Conservation (phyloP, 2,888 invertebrate species). For the Carterocephalus palaemon region DNA sequence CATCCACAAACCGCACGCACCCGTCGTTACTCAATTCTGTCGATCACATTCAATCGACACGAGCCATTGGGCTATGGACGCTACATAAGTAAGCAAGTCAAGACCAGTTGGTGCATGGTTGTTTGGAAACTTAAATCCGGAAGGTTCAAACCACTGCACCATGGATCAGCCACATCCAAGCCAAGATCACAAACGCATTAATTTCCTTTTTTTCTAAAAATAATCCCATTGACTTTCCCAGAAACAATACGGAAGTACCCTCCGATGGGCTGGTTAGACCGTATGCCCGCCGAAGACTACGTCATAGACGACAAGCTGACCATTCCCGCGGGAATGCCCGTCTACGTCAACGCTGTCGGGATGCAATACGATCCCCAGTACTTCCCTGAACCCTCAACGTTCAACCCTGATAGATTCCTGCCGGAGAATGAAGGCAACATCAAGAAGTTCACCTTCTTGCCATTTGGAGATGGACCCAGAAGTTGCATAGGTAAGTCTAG, state of each 20-base stretch:
- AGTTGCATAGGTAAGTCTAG: constrained; percentile 72
- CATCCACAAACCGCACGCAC: no score
- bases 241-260: constrained; percentile 32
- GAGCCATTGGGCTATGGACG: no score
- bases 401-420: constrained; percentile 75
- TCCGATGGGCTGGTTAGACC: constrained; percentile 52
- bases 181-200: no score
- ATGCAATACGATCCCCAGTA: constrained; percentile 61
- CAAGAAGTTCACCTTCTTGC: constrained; percentile 49
- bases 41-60: no score
- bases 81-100: no score
- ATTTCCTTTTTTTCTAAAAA: neutral
- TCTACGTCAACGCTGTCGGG: constrained; percentile 42
- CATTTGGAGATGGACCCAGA: constrained; percentile 78
- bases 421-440: constrained; percentile 68
- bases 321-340: constrained; percentile 42
- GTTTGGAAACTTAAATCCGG: no score
- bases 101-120: no score
- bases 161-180: no score
- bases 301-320: constrained; percentile 44
- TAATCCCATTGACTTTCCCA: no score
- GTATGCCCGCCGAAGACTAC: constrained; percentile 41
- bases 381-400: constrained; percentile 71
- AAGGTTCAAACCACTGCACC: no score
- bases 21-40: no score